Conservation (phyloP, 1,140 invertebrate species). For the Sitobion miscanthi region DNA sequence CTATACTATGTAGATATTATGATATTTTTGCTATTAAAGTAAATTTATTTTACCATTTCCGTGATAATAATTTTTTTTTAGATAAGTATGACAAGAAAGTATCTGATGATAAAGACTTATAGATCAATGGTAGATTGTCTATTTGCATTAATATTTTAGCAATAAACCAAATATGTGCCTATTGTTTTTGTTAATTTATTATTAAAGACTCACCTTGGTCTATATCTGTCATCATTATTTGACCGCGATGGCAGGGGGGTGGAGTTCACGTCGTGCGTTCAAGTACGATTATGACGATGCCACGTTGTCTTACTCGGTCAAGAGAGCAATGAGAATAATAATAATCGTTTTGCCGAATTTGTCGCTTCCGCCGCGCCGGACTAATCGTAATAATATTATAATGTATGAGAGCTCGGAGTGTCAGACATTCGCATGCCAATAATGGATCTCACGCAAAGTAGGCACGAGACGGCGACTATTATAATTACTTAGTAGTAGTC, state of each 20-base stretch:
- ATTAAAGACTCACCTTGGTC: no score
- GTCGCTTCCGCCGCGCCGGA: background rate
- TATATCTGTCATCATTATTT: background rate
- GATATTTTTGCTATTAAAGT: no score
- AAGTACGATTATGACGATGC: background rate
- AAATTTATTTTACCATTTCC: no score
- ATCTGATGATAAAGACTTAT: no score
- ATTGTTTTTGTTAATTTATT: no score
- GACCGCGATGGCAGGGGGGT: background rate
- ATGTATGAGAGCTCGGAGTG: background rate
- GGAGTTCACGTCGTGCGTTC: background rate
- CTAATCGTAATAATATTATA: background rate
- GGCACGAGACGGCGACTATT: background rate
- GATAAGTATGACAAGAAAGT: no score
- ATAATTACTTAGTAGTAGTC: background rate
- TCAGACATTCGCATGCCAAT: background rate
- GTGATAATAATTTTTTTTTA: no score
- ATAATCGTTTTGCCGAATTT: background rate
- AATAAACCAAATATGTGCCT: no score
- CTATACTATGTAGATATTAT: no score
- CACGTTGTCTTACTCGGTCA: background rate
- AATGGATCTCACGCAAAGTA: background rate
- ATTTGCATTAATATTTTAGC: no score
- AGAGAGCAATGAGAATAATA: background rate
- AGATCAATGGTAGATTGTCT: no score